Evolutionary conservation across 2,113 vertebrate genomes (phyloP), one percentile per base, ranked within the genome.

Genomic region (Rhea pennata): DNA sequence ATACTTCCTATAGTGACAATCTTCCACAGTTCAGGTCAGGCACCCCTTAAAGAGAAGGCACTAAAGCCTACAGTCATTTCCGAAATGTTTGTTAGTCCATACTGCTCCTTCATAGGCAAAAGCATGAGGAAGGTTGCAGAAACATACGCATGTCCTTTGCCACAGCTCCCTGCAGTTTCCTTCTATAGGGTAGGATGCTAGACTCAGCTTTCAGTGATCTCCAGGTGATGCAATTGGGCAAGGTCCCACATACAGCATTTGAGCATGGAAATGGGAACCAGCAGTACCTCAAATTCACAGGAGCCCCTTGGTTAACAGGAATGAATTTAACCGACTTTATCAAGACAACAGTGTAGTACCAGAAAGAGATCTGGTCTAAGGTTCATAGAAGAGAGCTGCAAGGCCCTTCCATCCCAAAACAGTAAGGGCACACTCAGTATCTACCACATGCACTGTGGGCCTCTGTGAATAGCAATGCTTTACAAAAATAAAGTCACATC

Each of bases 401-500:
- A 84, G 76, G 24, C 48, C 5, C 15, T 93, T 54, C 64, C 87
- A 51, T 21, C 82, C 75, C 64, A 54, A 70, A 95, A 64, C 64
- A 73, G 50, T 3, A 89, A 42, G 0, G 2, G 27, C 39, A 84
- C 59, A 51, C 54, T 71, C 64, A 77, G 0, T 40, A 62, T 20
- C 78, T 66, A 67, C 36, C 74, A 91, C 21, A 51, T 67, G 33
- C 46, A 92, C 84, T 33, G 27, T 1, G 0, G 44, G 54, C 46
- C 74, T 40, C 77, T 64, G 33, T 8, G 31, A 29, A 67, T 14
- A 77, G 84, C 36, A 67, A 66, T 3, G 26, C 46, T 90, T 80
- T 56, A 78, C 22, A 33, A 88, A 95, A 96, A 87, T 17, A 83
- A 92, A 93, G 61, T 53, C 86, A 88, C 19, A 11, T 13, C 87